Evolutionary conservation across 2,888 invertebrate genomes (phyloP).

Genomic region (Sesia apiformis): DNA sequence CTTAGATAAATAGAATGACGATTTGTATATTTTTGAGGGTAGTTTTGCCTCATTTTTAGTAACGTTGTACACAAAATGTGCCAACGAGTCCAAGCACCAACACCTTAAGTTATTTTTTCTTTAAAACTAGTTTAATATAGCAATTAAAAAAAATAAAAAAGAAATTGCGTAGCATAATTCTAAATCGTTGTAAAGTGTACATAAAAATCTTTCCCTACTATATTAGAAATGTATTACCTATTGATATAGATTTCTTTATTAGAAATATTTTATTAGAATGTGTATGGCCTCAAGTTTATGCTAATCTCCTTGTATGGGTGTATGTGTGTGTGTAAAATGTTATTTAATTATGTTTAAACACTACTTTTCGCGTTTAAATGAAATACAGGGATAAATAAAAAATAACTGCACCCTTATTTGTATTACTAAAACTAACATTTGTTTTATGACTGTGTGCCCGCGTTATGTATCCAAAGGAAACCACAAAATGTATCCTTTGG

Average conservation of each 20-base stretch:
- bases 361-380: no score
- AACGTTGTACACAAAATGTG: background rate
- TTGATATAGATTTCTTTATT: background rate
- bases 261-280: background rate
- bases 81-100: background rate
- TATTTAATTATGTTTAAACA: no score
- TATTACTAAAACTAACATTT: no score
- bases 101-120: background rate
- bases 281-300: background rate
- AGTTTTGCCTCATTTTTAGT: background rate
- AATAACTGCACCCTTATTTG: no score
- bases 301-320: no score
- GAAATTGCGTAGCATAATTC: slow-evolving; percentile 65
- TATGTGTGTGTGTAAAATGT: no score
- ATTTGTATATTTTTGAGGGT: background rate
- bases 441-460: no score
- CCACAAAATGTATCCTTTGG: no score
- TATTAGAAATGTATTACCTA: background rate
- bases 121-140: background rate
- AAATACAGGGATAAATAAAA: no score
- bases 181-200: slow-evolving; percentile 67
- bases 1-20: background rate
- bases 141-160: background rate
- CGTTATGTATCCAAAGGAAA: no score
- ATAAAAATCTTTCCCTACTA: slow-evolving; percentile 25